Evolutionary conservation across 2,797 vertebrate species (phyloP).

Genomic region (Etheostoma nigrum): DNA sequence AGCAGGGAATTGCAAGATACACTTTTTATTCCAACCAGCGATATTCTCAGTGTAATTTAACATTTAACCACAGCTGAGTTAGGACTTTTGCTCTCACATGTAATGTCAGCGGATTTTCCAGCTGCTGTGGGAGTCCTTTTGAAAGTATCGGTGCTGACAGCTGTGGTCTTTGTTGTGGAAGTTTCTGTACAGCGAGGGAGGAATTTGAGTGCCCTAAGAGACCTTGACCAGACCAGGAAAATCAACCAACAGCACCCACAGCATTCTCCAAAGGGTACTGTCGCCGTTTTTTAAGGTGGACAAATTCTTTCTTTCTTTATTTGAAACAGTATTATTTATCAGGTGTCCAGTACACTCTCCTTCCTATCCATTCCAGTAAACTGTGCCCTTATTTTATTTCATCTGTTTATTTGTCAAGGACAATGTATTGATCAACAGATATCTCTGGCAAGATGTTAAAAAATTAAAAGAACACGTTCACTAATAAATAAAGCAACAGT

Average conservation of each 20-base stretch:
- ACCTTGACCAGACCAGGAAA: not conserved
- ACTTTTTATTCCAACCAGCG: conserved; percentile 16
- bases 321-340: not conserved
- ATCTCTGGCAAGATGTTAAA: not conserved
- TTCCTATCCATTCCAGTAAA: not conserved
- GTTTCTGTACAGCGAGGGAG: too few species aligned
- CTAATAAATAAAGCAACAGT: not conserved
- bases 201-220: too few species aligned
- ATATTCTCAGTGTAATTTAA: conserved; percentile 42
- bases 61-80: conserved; percentile 52
- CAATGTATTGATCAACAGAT: not conserved
- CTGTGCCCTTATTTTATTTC: not conserved
- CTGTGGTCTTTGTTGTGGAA: conserved; percentile 1
- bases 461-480: not conserved
- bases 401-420: not conserved
- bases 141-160: conserved; percentile 54
- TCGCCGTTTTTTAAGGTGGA: not conserved
- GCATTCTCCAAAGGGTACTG: too few species aligned
- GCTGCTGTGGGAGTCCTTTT: conserved; percentile 36
- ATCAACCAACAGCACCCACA: conserved; percentile 32
- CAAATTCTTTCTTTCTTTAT: not conserved
- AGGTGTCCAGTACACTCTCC: not conserved
- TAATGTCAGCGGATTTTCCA: conserved; percentile 61
- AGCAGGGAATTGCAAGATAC: conserved; percentile 41
- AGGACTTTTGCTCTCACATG: conserved; percentile 32